phyloP scores from a whole-genome alignment of 2,888 invertebrate genomes.

The Phasia obesa region DNA sequence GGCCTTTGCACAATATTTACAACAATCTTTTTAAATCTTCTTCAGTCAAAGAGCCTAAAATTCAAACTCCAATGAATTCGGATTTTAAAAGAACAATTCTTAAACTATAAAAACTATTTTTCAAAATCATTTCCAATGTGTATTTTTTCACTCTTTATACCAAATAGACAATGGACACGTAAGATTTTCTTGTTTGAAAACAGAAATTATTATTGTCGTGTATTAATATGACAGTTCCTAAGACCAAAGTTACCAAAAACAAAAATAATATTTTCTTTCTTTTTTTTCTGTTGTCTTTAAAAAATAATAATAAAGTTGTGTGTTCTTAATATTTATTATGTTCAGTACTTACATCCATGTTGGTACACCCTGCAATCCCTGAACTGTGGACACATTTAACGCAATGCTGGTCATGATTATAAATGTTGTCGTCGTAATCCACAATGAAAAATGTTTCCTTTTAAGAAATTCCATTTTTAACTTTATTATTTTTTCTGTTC shows the following conservation, averaged over 20 bases:
- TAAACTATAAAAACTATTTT: too few relatives aligned
- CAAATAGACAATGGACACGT: too few relatives aligned
- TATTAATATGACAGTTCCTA: conserved; percentile 41
- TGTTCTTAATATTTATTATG: conserved; percentile 5
- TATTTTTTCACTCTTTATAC: too few relatives aligned
- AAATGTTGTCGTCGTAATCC: conserved; percentile 79
- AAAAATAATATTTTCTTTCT: conserved; percentile 15
- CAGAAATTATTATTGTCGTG: conserved; percentile 44
- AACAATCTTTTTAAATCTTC: too few relatives aligned
- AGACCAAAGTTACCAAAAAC: conserved; percentile 2
- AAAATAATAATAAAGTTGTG: conserved; percentile 24
- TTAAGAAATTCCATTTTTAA: conserved; percentile 80
- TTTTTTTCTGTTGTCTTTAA: conserved; percentile 9
- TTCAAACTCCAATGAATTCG: too few relatives aligned
- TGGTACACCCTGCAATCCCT: conserved; percentile 81
- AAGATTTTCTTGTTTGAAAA: not conserved
- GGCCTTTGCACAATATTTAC: too few relatives aligned
- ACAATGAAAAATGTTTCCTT: conserved; percentile 80
- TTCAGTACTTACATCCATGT: conserved; percentile 82
- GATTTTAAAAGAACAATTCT: too few relatives aligned
- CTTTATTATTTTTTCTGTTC: conserved; percentile 66
- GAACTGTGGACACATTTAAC: conserved; percentile 74
- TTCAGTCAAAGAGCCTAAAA: too few relatives aligned
- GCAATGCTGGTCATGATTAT: conserved; percentile 76
- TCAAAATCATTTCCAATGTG: too few relatives aligned